These are phyloP conservation scores for Phrynosoma platyrhinos DNA, from an alignment of 2,113 vertebrate genomes.

Conservation along the genomic window DNA sequence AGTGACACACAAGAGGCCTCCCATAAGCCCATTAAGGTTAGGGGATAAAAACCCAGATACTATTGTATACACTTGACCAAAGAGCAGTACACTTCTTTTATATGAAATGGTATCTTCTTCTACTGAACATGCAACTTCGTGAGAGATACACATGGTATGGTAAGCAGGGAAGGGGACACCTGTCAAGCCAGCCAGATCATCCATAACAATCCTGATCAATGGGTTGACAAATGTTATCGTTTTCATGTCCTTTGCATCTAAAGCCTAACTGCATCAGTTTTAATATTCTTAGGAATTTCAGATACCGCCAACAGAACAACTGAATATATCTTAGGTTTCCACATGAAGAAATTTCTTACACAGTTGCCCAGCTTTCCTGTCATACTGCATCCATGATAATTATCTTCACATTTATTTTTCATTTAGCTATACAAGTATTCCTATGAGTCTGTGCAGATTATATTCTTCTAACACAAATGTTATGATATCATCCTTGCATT, in stretches of 20 bases:
- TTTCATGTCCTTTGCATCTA: too few species aligned
- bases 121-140: not conserved
- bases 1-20: too few species aligned
- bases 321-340: not conserved
- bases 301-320: not conserved
- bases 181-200: not conserved
- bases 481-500: not conserved
- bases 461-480: not conserved
- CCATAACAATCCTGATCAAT: not conserved
- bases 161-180: not conserved
- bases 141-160: not conserved
- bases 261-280: not conserved
- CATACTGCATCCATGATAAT: not conserved
- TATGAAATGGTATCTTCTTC: not conserved
- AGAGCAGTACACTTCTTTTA: not conserved
- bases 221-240: not conserved
- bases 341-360: not conserved
- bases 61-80: not conserved
- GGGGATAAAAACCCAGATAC: too few species aligned
- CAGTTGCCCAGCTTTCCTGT: not conserved
- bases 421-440: not conserved
- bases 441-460: not conserved
- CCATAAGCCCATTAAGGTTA: too few species aligned
- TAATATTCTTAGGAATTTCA: not conserved
- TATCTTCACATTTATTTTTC: not conserved